Percentiles rank a stretch among this genome's conserved stretches.
Evolutionary conservation across 2,888 invertebrate genomes (phyloP).

Genomic region (Xestia sexstrigata): DNA sequence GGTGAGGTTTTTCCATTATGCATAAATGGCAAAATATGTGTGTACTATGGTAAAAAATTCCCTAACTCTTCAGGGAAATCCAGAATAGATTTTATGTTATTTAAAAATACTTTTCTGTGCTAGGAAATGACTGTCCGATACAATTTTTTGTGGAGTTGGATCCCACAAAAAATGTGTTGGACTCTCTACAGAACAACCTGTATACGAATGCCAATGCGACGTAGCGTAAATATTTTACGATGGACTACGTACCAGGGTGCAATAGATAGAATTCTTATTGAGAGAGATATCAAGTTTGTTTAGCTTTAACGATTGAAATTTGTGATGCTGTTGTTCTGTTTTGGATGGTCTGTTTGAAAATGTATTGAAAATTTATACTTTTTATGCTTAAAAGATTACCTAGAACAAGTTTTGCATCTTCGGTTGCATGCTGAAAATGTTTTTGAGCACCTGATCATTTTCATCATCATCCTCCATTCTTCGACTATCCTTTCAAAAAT

Average conservation of each 20-base stretch:
- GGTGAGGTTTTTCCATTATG: neutral
- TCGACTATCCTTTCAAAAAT: neutral
- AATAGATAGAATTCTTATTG: constrained; percentile 51
- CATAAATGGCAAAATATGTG: too few species aligned
- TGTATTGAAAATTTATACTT: neutral
- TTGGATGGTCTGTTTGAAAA: neutral
- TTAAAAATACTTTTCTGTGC: neutral
- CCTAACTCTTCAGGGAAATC: neutral
- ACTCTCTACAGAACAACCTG: neutral
- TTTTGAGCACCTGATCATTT: neutral
- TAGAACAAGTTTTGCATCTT: neutral
- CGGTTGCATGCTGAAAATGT: neutral
- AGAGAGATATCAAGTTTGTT: constrained; percentile 33
- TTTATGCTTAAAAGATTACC: neutral
- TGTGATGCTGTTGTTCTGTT: constrained; percentile 3
- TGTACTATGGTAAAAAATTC: too few species aligned
- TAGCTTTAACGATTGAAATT: constrained; percentile 37
- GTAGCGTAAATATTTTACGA: constrained; percentile 60
- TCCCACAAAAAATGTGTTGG: neutral
- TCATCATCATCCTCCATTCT: neutral
- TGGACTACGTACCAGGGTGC: constrained; percentile 31
- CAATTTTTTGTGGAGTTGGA: neutral
- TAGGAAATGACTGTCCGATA: neutral
- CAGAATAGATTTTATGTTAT: too few species aligned
- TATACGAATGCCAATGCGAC: constrained; percentile 43